Conservation (phyloP, 1,140 invertebrate species). For the Marisa cornuarietis region DNA sequence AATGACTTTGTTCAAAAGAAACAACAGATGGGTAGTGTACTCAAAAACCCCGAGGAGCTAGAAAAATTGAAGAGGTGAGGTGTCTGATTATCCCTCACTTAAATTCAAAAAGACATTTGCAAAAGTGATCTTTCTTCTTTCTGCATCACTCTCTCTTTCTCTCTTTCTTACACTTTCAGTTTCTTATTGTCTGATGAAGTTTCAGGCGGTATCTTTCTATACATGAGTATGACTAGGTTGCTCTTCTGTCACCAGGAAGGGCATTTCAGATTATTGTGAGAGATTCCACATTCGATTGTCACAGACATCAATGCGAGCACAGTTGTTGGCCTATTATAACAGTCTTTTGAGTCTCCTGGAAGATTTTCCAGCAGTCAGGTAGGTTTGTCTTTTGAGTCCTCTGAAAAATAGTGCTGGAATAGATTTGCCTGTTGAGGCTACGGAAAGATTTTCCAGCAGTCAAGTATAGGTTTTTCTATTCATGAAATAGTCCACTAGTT, state of each 20-base stretch:
- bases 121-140: no score
- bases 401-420: no score
- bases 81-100: no score
- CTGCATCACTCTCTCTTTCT: no score
- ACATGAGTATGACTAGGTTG: not conserved
- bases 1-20: conserved; percentile 63
- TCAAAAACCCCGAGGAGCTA: conserved; percentile 59
- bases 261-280: conserved; percentile 59
- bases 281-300: conserved; percentile 54
- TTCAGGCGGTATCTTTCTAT: not conserved
- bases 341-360: conserved; percentile 60
- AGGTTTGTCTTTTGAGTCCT: conserved; percentile 1
- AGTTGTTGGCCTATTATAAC: conserved; percentile 63
- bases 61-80: conserved; percentile 61
- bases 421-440: no score
- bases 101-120: no score
- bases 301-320: conserved; percentile 61
- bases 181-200: not conserved
- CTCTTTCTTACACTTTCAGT: no score
- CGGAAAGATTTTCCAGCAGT: no score
- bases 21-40: conserved; percentile 50
- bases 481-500: no score
- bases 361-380: conserved; percentile 62
- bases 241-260: conserved; percentile 43
- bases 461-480: no score